These are phyloP conservation scores for Cephalopterus ornatus DNA, from an alignment of 2,113 vertebrate species.

Conservation along the genomic window DNA sequence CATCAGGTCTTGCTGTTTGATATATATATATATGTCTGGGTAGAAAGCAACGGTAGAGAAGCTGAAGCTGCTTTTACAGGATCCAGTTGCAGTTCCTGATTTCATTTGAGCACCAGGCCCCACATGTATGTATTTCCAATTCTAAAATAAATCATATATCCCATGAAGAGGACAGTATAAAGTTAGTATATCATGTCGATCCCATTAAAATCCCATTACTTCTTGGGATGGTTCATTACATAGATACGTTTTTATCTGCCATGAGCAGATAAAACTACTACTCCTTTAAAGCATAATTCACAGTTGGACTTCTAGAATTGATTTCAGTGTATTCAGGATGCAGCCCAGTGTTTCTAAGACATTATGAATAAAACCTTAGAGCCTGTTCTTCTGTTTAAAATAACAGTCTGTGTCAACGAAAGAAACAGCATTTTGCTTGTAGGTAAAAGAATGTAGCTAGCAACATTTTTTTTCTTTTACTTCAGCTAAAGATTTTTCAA, in stretches of 20 bases:
- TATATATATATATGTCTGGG: neutral
- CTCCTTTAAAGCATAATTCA: neutral
- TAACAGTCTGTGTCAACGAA: neutral
- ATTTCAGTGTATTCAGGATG: neutral
- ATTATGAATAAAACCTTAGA: neutral
- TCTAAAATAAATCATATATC: neutral
- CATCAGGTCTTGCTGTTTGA: neutral
- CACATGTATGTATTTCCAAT: fast-evolving
- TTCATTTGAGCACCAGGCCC: neutral
- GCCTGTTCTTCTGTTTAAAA: neutral
- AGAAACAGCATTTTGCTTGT: neutral
- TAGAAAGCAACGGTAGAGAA: neutral
- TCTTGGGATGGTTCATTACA: neutral
- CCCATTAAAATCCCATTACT: neutral
- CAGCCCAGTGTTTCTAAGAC: neutral
- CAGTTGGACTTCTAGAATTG: neutral
- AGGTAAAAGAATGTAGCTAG: neutral
- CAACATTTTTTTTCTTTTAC: neutral
- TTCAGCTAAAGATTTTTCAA: neutral
- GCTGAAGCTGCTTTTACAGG: neutral
- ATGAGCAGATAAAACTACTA: neutral
- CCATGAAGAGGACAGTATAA: neutral
- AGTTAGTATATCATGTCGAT: neutral
- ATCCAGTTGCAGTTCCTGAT: neutral
- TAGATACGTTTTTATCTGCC: neutral